Evolutionary conservation across 2,113 vertebrate species (phyloP), one percentile per base, ranked within the genome.

Genomic region (Dunckerocampus dactyliophorus): DNA sequence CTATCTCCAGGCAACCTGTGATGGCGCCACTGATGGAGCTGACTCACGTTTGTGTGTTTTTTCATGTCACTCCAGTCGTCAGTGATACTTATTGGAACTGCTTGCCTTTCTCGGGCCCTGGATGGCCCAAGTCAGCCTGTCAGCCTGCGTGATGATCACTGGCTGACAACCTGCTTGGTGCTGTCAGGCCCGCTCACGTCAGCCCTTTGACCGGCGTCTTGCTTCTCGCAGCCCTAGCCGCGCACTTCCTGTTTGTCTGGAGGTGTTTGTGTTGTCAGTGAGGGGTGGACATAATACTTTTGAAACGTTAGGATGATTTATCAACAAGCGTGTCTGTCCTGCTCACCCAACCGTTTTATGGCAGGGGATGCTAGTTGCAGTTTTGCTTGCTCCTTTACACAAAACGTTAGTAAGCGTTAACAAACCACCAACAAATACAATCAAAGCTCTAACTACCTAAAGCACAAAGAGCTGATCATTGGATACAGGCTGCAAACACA

Each of bases 151-250:
- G 83, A 88, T 70, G 83, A 85, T 88, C 83, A 82, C 80, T 73
- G 64, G 76, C 82, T 86, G 81, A 84, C 80, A 82, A 85, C 86
- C 86, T 88, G 88, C 82, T 82, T 83, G 82, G 79, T 68, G 79
- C 85, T 87, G 88, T 85, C 88, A 85, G 66, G 65, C 74, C 51
- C n/a, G 55, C 69, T 89, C 76, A 82, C 77, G 59, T 89, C 88
- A 85, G 56, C 73, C 62, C 28, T 68, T 69, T 86, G 85, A 86
- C 81, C 76, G 75, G 81, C 74, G 60, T 16, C 17, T 57, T 62
- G 73, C 62, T 61, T 77, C 84, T 82, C 74, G 77, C 80, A 76
- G 60, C 79, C 71, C 55, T 8, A 19, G 54, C 37, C 12, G 37
- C 7, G 14, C 54, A 20, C 10, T 7, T 42, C 37, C 31, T 55